Conservation (phyloP, 2,888 invertebrate species). For the Encarsia formosa region DNA sequence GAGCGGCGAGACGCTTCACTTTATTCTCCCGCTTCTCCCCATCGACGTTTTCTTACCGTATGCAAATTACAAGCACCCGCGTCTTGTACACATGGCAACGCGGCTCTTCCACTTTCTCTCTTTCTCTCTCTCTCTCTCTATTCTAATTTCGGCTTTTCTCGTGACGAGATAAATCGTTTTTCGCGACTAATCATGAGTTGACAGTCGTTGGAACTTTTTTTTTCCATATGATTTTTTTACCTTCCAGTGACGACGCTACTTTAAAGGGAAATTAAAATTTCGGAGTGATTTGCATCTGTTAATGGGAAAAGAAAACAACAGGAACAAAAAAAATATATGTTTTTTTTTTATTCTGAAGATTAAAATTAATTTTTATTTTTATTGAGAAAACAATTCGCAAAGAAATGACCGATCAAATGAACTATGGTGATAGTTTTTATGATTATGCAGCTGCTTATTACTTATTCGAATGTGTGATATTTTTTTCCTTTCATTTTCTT, state of each 20-base stretch:
- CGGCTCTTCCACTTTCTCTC: too few relatives aligned
- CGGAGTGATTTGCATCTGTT: constrained; percentile 59
- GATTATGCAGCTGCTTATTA: too few relatives aligned
- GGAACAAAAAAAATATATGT: too few relatives aligned
- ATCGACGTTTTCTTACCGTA: constrained; percentile 39
- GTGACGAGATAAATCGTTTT: constrained; percentile 40
- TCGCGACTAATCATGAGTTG: constrained; percentile 43
- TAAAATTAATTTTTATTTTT: too few relatives aligned
- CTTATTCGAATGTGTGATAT: too few relatives aligned
- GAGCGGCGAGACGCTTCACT: constrained; percentile 38
- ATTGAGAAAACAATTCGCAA: too few relatives aligned
- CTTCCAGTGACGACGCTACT: constrained; percentile 47
- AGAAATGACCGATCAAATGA: too few relatives aligned
- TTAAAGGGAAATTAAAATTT: constrained; percentile 62
- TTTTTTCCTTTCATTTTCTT: too few relatives aligned
- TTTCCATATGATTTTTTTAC: too few relatives aligned
- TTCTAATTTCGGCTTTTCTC: constrained; percentile 49
- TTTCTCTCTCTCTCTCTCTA: too few relatives aligned
- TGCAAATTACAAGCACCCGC: constrained; percentile 41
- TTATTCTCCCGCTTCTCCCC: constrained; percentile 29
- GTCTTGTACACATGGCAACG: constrained; percentile 28
- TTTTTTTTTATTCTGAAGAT: too few relatives aligned
- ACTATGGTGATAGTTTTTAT: too few relatives aligned
- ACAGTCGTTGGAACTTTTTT: constrained; percentile 13
- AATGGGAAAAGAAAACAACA: constrained; percentile 54